Evolutionary conservation across 23 tunicate species (phyloP), one percentile per base, ranked within the genome.

Genomic region (Diplosoma virens): DNA sequence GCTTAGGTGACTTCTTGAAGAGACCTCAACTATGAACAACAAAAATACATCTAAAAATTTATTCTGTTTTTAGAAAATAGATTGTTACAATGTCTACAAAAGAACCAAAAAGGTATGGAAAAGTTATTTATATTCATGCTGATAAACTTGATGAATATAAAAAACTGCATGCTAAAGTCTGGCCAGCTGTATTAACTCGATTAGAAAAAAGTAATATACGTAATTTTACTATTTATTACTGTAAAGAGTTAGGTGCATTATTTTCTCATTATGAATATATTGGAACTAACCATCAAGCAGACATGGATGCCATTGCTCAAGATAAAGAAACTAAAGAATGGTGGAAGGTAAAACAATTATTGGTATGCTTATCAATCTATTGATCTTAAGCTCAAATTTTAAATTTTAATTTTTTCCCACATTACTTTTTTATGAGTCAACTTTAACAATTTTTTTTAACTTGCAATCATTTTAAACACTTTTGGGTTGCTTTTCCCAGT

Each of bases 311-410:
- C 16, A 80, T 90, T 70, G 86, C 68, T 29, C 83, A 64, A 2
- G 97, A 90, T 61, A 71, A 82, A 24, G 69, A 11, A 11, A 90
- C 97, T 17, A 67, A 54, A 66, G 80, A 79, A 29, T 90, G 97
- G 97, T 90, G 97, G 97, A 90, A 90, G 90, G 97, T 90, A 36
- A n/a, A n/a, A n/a, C n/a, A n/a, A n/a, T n/a, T n/a, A n/a, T n/a
- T n/a, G n/a, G n/a, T n/a, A n/a, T n/a, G n/a, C n/a, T n/a, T n/a
- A n/a, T n/a, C n/a, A n/a, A n/a, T n/a, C n/a, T n/a, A n/a, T n/a
- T n/a, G n/a, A n/a, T n/a, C n/a, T n/a, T n/a, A n/a, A n/a, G n/a
- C n/a, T n/a, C n/a, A n/a, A n/a, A n/a, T n/a, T n/a, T n/a, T n/a
- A n/a, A n/a, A n/a, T n/a, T n/a, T n/a, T n/a, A n/a, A n/a, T n/a